Percentiles rank a stretch among this genome's conserved stretches.
Conservation (phyloP, 64 coral and sea anemone species). For the Actinia tenebrosa region DNA sequence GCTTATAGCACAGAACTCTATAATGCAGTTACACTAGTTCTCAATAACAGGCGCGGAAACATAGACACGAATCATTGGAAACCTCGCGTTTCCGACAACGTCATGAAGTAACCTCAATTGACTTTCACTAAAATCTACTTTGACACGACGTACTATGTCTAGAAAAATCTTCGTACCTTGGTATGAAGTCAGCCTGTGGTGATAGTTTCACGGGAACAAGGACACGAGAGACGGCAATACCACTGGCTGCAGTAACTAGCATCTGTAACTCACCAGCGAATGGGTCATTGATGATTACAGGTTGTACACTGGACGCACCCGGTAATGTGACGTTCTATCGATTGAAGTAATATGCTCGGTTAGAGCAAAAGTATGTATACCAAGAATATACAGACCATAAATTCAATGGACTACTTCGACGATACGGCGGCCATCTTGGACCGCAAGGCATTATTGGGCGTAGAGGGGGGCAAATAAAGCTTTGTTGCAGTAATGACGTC, state of each 20-base stretch:
- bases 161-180: constrained; percentile 44
- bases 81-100: too few species aligned
- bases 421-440: too few species aligned
- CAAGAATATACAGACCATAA: not conserved
- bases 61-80: too few species aligned
- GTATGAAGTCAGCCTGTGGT: constrained; percentile 73
- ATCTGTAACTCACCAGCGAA: constrained; percentile 53
- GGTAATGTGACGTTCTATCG: constrained; percentile 62
- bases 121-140: too few species aligned
- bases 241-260: constrained; percentile 53
- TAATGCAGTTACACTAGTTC: too few species aligned
- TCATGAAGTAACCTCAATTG: too few species aligned
- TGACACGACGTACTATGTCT: not conserved
- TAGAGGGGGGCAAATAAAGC: not conserved
- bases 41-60: too few species aligned
- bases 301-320: constrained; percentile 36
- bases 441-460: too few species aligned
- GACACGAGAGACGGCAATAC: constrained; percentile 47
- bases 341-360: not conserved
- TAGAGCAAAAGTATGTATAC: not conserved
- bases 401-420: too few species aligned
- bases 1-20: too few species aligned
- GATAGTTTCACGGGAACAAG: constrained; percentile 59
- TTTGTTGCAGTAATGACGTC: too few species aligned
- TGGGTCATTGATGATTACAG: constrained; percentile 51